Percentiles rank a stretch among this genome's conserved stretches.
These are phyloP conservation scores for Laticauda colubrina DNA, from an alignment of 2,113 vertebrate genomes.

Conservation along the genomic window DNA sequence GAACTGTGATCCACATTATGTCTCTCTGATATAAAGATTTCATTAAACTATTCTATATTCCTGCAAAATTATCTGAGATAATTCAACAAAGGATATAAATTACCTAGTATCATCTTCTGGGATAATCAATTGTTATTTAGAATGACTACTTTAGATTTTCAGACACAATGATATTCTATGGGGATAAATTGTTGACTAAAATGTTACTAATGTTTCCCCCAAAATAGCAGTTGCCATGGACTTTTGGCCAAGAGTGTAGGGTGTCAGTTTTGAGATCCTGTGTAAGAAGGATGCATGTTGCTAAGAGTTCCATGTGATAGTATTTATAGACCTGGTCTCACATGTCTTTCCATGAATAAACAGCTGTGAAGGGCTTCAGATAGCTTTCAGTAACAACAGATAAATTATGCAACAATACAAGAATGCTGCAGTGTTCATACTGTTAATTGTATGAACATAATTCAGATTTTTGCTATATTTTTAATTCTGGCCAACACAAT, in stretches of 20 bases:
- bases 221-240: conserved; percentile 36
- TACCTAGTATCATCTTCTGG: background rate
- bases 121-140: background rate
- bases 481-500: background rate
- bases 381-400: background rate
- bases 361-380: conserved; percentile 63
- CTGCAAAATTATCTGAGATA: background rate
- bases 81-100: background rate
- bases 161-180: background rate
- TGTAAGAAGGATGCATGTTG: conserved; percentile 46
- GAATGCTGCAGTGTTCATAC: background rate
- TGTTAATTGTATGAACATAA: background rate
- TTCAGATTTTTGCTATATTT: background rate
- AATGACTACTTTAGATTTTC: background rate
- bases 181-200: conserved; percentile 38
- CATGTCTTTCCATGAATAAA: conserved; percentile 55
- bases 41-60: background rate
- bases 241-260: conserved; percentile 50
- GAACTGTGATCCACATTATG: background rate
- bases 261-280: conserved; percentile 57
- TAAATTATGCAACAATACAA: background rate
- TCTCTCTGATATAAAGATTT: background rate
- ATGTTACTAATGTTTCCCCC: conserved; percentile 50
- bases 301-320: conserved; percentile 61
- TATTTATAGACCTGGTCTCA: conserved; percentile 65